phyloP scores from a whole-genome alignment of 2,888 invertebrate genomes.

The Cephus sareptanus region DNA sequence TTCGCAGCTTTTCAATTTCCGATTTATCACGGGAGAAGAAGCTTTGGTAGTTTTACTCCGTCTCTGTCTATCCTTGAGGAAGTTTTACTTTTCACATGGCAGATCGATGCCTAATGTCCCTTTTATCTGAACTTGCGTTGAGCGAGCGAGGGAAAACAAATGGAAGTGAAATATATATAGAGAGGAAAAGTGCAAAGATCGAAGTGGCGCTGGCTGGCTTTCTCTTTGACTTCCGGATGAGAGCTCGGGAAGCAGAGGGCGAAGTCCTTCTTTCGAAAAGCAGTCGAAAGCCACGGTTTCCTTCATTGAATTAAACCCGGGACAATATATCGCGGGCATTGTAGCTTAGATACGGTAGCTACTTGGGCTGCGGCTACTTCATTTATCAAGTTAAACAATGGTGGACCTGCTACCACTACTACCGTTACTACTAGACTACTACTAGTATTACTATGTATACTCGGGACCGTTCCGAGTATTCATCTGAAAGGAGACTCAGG shows the following conservation, averaged over 20 bases:
- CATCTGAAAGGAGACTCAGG: neutral
- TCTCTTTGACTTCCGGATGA: neutral
- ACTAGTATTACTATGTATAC: neutral
- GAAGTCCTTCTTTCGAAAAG: neutral
- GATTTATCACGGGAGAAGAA: neutral
- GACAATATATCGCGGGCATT: conserved; percentile 48
- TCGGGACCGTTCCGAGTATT: neutral
- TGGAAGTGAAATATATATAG: neutral
- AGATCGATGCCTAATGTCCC: neutral
- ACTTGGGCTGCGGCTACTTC: conserved; percentile 46
- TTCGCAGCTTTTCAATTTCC: neutral
- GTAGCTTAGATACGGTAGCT: conserved; percentile 5
- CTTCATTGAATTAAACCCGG: conserved; percentile 44
- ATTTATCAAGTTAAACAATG: conserved; percentile 60
- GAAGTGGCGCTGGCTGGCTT: neutral
- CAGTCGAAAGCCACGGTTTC: conserved; percentile 26
- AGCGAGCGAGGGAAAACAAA: neutral
- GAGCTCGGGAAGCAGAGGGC: neutral
- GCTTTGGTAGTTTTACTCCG: neutral
- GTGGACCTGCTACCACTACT: conserved; percentile 21
- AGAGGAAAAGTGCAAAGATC: neutral
- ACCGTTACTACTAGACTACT: no score
- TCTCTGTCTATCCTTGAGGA: neutral
- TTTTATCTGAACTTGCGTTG: neutral
- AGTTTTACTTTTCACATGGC: neutral